Evolutionary conservation across 1,140 invertebrate species (phyloP).

Genomic region (Megalopta genalis): DNA sequence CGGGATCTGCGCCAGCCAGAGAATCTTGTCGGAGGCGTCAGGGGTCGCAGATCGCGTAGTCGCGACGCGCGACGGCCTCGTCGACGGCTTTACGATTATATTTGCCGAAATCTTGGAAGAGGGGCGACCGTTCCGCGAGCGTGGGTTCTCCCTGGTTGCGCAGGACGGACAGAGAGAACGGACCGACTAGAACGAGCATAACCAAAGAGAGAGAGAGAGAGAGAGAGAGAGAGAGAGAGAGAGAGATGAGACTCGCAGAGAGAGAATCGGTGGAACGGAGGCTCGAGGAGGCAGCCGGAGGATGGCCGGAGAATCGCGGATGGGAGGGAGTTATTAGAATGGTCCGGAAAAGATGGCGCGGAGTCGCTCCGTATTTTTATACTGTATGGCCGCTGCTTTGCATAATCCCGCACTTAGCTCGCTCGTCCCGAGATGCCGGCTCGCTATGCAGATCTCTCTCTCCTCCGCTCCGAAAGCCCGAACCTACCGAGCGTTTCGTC

Average conservation of each 20-base stretch:
- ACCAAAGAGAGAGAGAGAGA: not conserved
- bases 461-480: slow-evolving; percentile 67
- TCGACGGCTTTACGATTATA: slow-evolving; percentile 64
- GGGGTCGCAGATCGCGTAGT: not conserved
- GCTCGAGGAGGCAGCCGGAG: slow-evolving; percentile 52
- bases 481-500: slow-evolving; percentile 71
- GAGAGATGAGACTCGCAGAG: slow-evolving; percentile 1
- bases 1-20: not conserved
- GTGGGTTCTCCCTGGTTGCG: not conserved
- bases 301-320: slow-evolving; percentile 43
- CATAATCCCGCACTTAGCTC: slow-evolving; percentile 81
- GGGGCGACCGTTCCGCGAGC: slow-evolving; percentile 40
- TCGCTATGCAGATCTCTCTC: slow-evolving; percentile 75
- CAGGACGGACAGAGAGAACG: not conserved
- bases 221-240: too few species aligned
- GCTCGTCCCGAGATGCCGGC: slow-evolving; percentile 77
- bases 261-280: slow-evolving; percentile 31
- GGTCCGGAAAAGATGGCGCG: slow-evolving; percentile 81
- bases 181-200: slow-evolving; percentile 7
- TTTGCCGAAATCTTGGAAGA: slow-evolving; percentile 60
- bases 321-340: slow-evolving; percentile 80
- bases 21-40: not conserved
- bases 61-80: slow-evolving; percentile 23
- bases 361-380: slow-evolving; percentile 82
- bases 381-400: slow-evolving; percentile 81